phyloP scores from a whole-genome alignment of 2,113 vertebrate species.

The Hoplias malabaricus region DNA sequence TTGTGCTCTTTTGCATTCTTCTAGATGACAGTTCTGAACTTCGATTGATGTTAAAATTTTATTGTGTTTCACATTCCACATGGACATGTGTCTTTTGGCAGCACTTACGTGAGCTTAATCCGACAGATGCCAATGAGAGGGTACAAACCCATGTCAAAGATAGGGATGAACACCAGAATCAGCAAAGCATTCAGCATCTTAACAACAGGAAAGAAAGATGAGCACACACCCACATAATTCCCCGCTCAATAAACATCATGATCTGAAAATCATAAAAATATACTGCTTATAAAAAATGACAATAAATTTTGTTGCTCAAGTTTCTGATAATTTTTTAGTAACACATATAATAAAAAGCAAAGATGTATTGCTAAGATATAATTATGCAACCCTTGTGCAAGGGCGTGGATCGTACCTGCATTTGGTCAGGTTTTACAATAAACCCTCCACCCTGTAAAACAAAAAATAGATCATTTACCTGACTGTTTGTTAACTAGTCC shows the following conservation, averaged over 20 bases:
- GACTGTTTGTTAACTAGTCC: background rate
- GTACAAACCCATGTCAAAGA: conserved; percentile 92
- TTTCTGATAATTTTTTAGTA: conserved; percentile 19
- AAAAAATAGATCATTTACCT: background rate
- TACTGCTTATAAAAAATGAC: conserved; percentile 16
- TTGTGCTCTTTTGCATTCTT: background rate
- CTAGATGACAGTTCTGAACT: conserved; percentile 2
- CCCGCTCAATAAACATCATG: conserved; percentile 32
- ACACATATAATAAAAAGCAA: conserved; percentile 43
- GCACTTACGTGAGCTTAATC: conserved; percentile 90
- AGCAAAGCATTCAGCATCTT: conserved; percentile 93
- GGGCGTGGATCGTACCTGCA: conserved; percentile 78
- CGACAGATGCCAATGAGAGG: conserved; percentile 83
- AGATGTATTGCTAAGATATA: background rate
- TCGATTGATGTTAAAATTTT: conserved; percentile 12
- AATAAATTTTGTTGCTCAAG: conserved; percentile 23
- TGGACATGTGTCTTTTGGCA: background rate
- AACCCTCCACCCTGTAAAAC: conserved; percentile 79
- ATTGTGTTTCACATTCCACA: background rate
- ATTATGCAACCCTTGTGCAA: background rate
- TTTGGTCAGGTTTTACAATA: conserved; percentile 89
- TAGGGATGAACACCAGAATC: conserved; percentile 90
- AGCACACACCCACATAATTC: conserved; percentile 25
- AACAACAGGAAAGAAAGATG: conserved; percentile 10
- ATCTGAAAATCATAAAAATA: conserved; percentile 54